Evolutionary conservation across 2,888 invertebrate species (phyloP).

Genomic region (Phortica magna): DNA sequence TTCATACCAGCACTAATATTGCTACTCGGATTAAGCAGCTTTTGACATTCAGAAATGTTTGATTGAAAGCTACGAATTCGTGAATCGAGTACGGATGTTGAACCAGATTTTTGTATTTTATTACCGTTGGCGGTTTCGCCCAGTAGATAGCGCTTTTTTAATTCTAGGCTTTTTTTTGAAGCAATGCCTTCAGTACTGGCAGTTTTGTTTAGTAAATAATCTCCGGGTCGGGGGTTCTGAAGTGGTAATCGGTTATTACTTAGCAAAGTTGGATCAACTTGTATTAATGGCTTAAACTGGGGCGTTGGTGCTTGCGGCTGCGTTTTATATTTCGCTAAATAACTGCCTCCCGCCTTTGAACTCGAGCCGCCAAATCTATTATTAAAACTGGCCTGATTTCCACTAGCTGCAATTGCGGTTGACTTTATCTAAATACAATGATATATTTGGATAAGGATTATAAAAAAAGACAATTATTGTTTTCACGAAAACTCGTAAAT

Average conservation of each 20-base stretch:
- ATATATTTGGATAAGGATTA: neutral
- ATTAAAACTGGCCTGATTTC: slow-evolving; percentile 56
- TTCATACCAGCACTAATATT: slow-evolving; percentile 85
- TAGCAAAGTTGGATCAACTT: slow-evolving; percentile 77
- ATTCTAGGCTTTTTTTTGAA: slow-evolving; percentile 90
- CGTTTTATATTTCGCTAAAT: slow-evolving; percentile 69
- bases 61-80: slow-evolving; percentile 91
- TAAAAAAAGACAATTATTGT: too few relatives aligned
- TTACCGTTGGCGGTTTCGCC: slow-evolving; percentile 84
- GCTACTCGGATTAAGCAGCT: slow-evolving; percentile 88
- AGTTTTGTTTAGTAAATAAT: slow-evolving; percentile 88
- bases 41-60: slow-evolving; percentile 92
- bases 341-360: slow-evolving; percentile 61
- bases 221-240: slow-evolving; percentile 82
- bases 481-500: too few relatives aligned
- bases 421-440: slow-evolving; percentile 71
- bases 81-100: slow-evolving; percentile 90
- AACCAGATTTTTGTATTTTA: slow-evolving; percentile 88
- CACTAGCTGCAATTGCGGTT: slow-evolving; percentile 65
- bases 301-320: slow-evolving; percentile 71
- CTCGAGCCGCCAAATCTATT: slow-evolving; percentile 49
- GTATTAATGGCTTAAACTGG: slow-evolving; percentile 78
- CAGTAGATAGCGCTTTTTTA: slow-evolving; percentile 90
- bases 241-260: slow-evolving; percentile 77
- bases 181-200: slow-evolving; percentile 93